Conservation (phyloP, 2,888 invertebrate genomes). For the Scaptomyza tumidula region DNA sequence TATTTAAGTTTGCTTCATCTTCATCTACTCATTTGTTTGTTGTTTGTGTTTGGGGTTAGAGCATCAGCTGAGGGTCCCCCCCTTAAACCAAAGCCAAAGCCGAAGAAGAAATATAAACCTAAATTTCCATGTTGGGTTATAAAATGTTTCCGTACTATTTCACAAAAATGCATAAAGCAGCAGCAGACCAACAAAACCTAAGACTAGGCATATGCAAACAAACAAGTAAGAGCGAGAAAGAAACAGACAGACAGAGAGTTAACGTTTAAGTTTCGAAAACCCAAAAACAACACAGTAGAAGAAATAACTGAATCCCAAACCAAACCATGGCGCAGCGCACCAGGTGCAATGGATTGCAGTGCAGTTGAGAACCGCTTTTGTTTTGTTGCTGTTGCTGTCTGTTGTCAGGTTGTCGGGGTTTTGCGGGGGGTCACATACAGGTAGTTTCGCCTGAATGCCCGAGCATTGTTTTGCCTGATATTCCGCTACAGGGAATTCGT, state of each 20-base stretch:
- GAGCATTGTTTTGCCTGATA: slow-evolving; percentile 60
- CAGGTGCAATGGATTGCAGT: slow-evolving; percentile 69
- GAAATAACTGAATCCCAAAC: slow-evolving; percentile 26
- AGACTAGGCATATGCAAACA: slow-evolving; percentile 23
- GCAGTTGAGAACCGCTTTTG: slow-evolving; percentile 42
- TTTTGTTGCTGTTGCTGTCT: slow-evolving; percentile 10
- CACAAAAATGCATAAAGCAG: slow-evolving; percentile 75
- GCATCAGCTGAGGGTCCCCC: slow-evolving; percentile 34
- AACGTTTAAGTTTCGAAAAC: slow-evolving; percentile 1
- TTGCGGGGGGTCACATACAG: slow-evolving; percentile 67
- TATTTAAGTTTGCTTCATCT: slow-evolving; percentile 57
- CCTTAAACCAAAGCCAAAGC: not conserved
- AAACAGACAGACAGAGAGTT: not conserved
- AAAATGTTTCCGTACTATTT: slow-evolving; percentile 71
- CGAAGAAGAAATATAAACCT: slow-evolving; percentile 53
- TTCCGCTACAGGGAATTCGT: slow-evolving; percentile 47
- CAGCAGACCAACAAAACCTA: slow-evolving; percentile 5
- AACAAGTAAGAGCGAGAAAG: too few species aligned
- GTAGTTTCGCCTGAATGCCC: slow-evolving; percentile 69
- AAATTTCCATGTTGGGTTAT: slow-evolving; percentile 75
- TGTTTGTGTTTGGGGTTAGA: slow-evolving; percentile 44
- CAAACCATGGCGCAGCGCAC: slow-evolving; percentile 48
- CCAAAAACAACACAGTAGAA: not conserved
- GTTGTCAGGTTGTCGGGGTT: slow-evolving; percentile 24
- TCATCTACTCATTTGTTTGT: slow-evolving; percentile 34